Evolutionary conservation across 1,140 invertebrate species (phyloP).

Genomic region (Cepaea nemoralis): DNA sequence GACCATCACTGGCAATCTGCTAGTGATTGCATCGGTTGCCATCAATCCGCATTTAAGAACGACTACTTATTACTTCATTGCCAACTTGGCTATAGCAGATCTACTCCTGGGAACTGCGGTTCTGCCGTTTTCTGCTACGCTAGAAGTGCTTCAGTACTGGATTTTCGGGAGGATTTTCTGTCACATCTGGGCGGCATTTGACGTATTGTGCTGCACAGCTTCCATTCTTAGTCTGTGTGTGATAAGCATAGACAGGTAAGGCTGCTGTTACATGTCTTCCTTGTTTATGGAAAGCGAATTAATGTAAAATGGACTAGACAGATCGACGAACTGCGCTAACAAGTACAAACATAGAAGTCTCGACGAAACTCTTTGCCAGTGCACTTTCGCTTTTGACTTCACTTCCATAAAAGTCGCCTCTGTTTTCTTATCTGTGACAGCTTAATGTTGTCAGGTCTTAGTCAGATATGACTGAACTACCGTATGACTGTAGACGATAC

Average conservation of each 20-base stretch:
- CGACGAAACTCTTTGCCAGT: no score
- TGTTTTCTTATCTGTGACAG: no score
- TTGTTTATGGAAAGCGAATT: no score
- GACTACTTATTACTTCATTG: conserved; percentile 70
- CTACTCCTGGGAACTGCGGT: conserved; percentile 74
- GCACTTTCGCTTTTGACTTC: no score
- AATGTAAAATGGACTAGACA: no score
- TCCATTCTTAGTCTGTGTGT: conserved; percentile 97
- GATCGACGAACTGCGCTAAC: no score
- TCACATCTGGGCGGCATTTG: conserved; percentile 81
- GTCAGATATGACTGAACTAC: no score
- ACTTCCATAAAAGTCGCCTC: no score
- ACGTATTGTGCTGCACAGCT: conserved; percentile 94
- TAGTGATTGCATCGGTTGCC: conserved; percentile 77
- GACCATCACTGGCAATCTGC: conserved; percentile 76
- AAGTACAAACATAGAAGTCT: no score
- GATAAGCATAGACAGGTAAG: conserved; percentile 88
- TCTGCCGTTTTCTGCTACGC: conserved; percentile 77
- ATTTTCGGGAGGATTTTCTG: conserved; percentile 69
- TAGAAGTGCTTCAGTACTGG: conserved; percentile 71
- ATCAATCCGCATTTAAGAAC: conserved; percentile 75
- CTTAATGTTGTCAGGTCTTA: no score
- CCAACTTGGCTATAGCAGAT: conserved; percentile 69
- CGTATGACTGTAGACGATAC: no score
- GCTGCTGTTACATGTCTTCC: no score